A percentile compares a stretch with the other conserved stretches of the same genome.
Conservation (phyloP, 1,140 invertebrate species). For the Pentalonia nigronervosa region DNA sequence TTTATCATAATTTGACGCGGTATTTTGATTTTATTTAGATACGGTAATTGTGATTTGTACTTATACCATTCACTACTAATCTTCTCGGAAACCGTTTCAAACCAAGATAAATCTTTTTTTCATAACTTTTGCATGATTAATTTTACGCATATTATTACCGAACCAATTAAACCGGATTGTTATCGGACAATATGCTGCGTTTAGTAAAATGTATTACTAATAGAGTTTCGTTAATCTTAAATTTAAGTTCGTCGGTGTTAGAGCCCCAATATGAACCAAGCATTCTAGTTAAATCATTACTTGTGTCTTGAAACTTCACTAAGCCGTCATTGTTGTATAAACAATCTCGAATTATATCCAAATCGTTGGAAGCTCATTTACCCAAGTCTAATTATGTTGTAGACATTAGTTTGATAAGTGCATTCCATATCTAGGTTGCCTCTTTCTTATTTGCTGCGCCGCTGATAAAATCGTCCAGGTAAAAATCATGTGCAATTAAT, state of each 20-base stretch:
- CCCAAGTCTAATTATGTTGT: not conserved
- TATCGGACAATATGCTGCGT: not conserved
- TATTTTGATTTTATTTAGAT: not conserved
- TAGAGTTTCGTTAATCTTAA: not conserved
- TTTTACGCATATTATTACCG: not conserved
- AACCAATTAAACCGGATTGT: not conserved
- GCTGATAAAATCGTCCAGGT: conserved; percentile 1
- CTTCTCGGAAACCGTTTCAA: not conserved
- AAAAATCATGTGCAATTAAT: not conserved
- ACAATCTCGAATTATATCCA: not conserved
- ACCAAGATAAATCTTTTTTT: not conserved
- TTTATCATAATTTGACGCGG: not conserved
- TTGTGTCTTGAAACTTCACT: not conserved
- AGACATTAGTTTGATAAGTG: not conserved
- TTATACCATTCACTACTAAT: not conserved
- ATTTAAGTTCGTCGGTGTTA: not conserved
- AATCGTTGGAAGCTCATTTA: not conserved
- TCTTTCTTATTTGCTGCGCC: not conserved
- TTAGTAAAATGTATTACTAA: not conserved
- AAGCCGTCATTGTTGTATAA: not conserved
- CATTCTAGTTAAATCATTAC: not conserved
- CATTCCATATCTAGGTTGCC: not conserved
- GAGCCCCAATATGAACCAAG: not conserved
- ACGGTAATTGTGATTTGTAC: not conserved
- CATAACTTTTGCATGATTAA: not conserved